Percentiles rank a stretch among this genome's conserved stretches.
Evolutionary conservation across 2,113 vertebrate species (phyloP).

Genomic region (Willisornis vidua): DNA sequence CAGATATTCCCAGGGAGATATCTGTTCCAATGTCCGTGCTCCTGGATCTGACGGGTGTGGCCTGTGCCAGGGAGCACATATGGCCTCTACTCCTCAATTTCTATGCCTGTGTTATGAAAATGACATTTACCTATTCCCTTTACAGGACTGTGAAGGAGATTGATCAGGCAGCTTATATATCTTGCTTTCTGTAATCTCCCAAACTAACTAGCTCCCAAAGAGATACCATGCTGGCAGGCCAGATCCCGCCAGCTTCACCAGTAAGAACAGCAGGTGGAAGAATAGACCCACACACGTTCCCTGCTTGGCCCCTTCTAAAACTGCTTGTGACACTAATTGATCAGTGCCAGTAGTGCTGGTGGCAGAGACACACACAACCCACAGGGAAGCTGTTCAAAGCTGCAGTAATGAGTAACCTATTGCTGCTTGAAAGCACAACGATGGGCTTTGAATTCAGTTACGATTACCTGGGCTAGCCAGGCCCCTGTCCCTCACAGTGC

Average conservation of each 20-base stretch:
- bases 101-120: not conserved
- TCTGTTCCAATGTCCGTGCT: not conserved
- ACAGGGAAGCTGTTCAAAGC: constrained; percentile 59
- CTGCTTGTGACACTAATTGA: constrained; percentile 57
- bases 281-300: not conserved
- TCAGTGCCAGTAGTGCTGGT: not conserved
- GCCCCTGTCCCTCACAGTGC: constrained; percentile 2
- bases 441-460: constrained; percentile 23
- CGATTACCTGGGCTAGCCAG: constrained; percentile 31
- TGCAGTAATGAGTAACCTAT: constrained; percentile 36
- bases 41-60: not conserved
- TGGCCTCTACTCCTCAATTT: not conserved
- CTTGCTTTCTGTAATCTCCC: constrained; percentile 31
- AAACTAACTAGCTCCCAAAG: constrained; percentile 57
- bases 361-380: constrained; percentile 2
- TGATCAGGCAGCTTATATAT: not conserved
- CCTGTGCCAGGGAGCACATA: not conserved
- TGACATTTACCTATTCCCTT: constrained; percentile 15
- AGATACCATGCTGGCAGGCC: not conserved
- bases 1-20: not conserved
- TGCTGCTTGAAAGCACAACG: constrained; percentile 14
- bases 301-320: constrained; percentile 4
- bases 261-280: constrained; percentile 49
- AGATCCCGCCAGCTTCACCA: constrained; percentile 26
- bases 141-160: not conserved